phyloP scores from a whole-genome alignment of 64 coral and sea anemone species.

The Stylophora pistillata region DNA sequence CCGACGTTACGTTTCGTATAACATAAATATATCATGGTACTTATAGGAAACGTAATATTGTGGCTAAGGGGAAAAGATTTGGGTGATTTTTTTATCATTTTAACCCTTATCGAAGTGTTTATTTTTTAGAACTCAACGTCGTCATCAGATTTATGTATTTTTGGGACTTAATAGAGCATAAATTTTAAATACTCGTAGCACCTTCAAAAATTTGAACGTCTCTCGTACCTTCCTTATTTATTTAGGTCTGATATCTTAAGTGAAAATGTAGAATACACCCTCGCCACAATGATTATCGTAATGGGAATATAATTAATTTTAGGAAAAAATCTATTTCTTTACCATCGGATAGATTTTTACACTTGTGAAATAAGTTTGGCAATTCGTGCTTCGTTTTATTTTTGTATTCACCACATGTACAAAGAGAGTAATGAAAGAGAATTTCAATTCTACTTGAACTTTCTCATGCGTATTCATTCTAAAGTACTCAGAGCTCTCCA shows the following conservation, averaged over 20 bases:
- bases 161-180: background rate
- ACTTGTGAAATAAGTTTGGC: background rate
- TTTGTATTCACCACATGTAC: constrained; percentile 18
- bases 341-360: background rate
- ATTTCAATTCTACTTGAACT: background rate
- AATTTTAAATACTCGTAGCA: background rate
- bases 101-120: background rate
- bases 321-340: constrained; percentile 1
- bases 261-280: background rate
- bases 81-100: background rate
- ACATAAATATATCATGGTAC: background rate
- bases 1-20: background rate
- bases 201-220: background rate
- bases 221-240: background rate
- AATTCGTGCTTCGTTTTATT: constrained; percentile 18
- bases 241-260: background rate
- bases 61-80: background rate
- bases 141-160: background rate
- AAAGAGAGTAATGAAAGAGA: constrained; percentile 3
- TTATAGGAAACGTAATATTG: background rate
- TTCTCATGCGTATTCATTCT: background rate
- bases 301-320: background rate
- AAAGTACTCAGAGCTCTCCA: too few relatives aligned
- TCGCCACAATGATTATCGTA: background rate
- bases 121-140: background rate